A percentile compares a stretch with the other conserved stretches of the same genome.
phyloP scores from a whole-genome alignment of 2,113 vertebrate genomes.

The Centrocercus urophasianus region DNA sequence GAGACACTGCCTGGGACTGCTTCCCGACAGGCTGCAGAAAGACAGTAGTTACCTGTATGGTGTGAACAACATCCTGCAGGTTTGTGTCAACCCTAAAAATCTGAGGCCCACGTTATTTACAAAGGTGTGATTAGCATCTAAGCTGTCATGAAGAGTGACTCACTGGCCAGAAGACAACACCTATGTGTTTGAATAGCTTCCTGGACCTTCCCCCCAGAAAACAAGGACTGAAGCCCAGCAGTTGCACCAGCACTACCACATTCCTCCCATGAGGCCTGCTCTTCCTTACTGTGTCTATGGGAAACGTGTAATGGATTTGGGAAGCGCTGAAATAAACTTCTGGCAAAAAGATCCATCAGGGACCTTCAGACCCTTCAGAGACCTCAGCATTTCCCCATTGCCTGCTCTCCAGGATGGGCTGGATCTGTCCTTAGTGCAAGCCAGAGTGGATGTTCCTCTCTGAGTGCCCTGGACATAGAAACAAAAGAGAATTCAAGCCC shows the following conservation, averaged over 20 bases:
- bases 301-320: neutral
- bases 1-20: neutral
- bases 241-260: neutral
- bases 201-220: neutral
- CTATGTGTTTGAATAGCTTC: neutral
- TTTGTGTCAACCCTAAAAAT: neutral
- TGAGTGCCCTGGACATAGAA: neutral
- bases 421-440: accelerated
- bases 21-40: neutral
- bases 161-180: neutral
- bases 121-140: neutral
- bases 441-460: neutral
- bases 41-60: neutral
- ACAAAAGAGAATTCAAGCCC: neutral
- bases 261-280: neutral
- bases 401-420: accelerated
- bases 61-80: neutral
- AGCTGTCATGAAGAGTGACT: neutral
- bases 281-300: accelerated
- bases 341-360: neutral
- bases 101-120: neutral
- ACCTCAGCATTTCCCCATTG: neutral
- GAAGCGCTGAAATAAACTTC: neutral
- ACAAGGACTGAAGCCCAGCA: neutral
- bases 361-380: neutral